These are phyloP conservation scores for Apodemia zela DNA, from an alignment of 2,888 invertebrate species.

Conservation along the genomic window DNA sequence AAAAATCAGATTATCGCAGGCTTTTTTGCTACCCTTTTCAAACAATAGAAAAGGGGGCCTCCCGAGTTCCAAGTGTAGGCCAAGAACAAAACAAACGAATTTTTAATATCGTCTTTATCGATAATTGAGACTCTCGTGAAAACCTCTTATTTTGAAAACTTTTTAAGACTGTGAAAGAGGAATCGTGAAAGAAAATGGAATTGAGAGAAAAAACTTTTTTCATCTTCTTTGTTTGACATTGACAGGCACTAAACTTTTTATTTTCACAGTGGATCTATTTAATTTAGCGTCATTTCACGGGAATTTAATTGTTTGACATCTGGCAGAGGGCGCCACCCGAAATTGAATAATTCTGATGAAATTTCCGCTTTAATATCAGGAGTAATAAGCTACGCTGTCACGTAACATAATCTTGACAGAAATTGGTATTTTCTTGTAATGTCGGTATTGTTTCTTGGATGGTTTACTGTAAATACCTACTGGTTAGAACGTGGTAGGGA, in stretches of 20 bases:
- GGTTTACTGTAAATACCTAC: constrained; percentile 57
- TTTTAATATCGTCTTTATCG: constrained; percentile 80
- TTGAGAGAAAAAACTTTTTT: constrained; percentile 77
- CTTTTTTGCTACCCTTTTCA: constrained; percentile 69
- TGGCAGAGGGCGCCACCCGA: constrained; percentile 58
- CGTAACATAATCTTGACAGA: constrained; percentile 24
- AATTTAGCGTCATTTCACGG: constrained; percentile 69
- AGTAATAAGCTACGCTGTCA: constrained; percentile 25
- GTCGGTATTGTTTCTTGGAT: constrained; percentile 38
- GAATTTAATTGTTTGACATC: constrained; percentile 64
- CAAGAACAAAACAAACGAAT: constrained; percentile 80
- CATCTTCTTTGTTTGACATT: constrained; percentile 81
- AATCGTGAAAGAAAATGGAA: constrained; percentile 75
- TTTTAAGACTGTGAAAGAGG: constrained; percentile 74
- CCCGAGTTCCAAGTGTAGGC: constrained; percentile 65
- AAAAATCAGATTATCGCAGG: constrained; percentile 75
- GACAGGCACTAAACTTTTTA: constrained; percentile 76
- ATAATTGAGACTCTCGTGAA: constrained; percentile 78
- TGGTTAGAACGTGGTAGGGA: constrained; percentile 33
- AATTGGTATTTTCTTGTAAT: constrained; percentile 25
- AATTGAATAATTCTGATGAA: constrained; percentile 49
- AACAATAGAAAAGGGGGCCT: constrained; percentile 76
- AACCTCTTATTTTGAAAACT: constrained; percentile 79
- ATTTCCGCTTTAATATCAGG: constrained; percentile 25
- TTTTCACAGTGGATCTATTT: constrained; percentile 75